A percentile compares a stretch with the other conserved stretches of the same genome.
These are phyloP conservation scores for Amphipyra tragopoginis DNA, from an alignment of 2,888 invertebrate species.

Conservation along the genomic window DNA sequence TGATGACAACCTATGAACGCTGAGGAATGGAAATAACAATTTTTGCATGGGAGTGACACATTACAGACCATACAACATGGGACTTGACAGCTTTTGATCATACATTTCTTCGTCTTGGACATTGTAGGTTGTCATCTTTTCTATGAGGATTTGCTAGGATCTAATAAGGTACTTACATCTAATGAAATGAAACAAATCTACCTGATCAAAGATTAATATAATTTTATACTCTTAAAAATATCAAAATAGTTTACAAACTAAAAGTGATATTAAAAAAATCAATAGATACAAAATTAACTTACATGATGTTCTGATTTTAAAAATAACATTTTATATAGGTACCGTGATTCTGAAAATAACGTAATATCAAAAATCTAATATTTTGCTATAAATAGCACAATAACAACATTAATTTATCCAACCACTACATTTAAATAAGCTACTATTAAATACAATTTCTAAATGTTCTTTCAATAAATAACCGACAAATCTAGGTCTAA, in stretches of 20 bases:
- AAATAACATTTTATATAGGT: conserved; percentile 31
- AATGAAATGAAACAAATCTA: conserved; percentile 63
- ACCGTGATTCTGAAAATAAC: conserved; percentile 37
- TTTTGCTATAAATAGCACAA: conserved; percentile 30
- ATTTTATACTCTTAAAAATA: conserved; percentile 71
- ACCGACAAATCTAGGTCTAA: conserved; percentile 50
- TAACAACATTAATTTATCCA: conserved; percentile 51
- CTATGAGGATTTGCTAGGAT: not conserved
- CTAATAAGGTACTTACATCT: conserved; percentile 18
- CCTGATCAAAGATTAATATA: conserved; percentile 66
- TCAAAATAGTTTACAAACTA: conserved; percentile 69
- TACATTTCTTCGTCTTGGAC: not conserved
- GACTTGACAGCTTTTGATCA: no score
- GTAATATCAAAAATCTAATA: conserved; percentile 38
- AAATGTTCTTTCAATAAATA: conserved; percentile 53
- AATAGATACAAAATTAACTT: conserved; percentile 60
- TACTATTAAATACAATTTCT: conserved; percentile 49
- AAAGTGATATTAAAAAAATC: conserved; percentile 60
- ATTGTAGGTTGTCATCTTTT: not conserved
- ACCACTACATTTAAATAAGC: conserved; percentile 39
- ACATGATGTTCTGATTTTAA: conserved; percentile 44
- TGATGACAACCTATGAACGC: no score
- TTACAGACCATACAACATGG: no score
- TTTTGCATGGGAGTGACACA: no score
- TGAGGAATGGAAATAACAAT: no score